These are phyloP conservation scores for Xyrauchen texanus DNA, from an alignment of 2,113 vertebrate species.

Conservation along the genomic window DNA sequence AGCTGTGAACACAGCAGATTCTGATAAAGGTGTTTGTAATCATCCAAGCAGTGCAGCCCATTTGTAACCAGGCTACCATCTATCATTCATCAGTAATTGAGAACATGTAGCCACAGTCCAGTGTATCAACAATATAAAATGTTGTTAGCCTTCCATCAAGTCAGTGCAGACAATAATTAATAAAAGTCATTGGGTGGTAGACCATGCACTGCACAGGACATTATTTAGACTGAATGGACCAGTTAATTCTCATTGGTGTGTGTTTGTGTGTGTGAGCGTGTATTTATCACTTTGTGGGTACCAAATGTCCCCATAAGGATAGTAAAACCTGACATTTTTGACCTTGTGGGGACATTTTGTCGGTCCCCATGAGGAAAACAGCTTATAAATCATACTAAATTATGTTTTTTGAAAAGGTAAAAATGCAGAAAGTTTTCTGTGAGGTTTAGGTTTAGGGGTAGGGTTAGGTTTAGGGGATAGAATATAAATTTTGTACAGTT, in stretches of 20 bases:
- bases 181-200: slow-evolving; percentile 68
- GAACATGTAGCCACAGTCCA: slow-evolving; percentile 69
- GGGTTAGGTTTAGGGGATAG: too few relatives aligned
- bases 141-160: slow-evolving; percentile 77
- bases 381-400: too few relatives aligned
- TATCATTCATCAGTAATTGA: slow-evolving; percentile 77
- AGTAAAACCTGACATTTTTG: too few relatives aligned
- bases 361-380: too few relatives aligned
- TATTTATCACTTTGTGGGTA: slow-evolving; percentile 10
- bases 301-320: too few relatives aligned
- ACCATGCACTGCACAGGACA: slow-evolving; percentile 54
- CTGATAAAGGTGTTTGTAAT: slow-evolving; percentile 77
- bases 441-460: too few relatives aligned
- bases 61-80: slow-evolving; percentile 79
- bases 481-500: too few relatives aligned
- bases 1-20: slow-evolving; percentile 37
- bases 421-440: too few relatives aligned
- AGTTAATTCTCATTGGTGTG: slow-evolving; percentile 66
- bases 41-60: slow-evolving; percentile 71
- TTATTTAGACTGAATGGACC: slow-evolving; percentile 62
- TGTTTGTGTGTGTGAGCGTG: too few relatives aligned
- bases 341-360: too few relatives aligned
- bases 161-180: slow-evolving; percentile 75
- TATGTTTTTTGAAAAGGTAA: too few relatives aligned
- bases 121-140: slow-evolving; percentile 77